These are phyloP conservation scores for Sebastes fasciatus DNA, from an alignment of 2,113 vertebrate species.

Conservation along the genomic window DNA sequence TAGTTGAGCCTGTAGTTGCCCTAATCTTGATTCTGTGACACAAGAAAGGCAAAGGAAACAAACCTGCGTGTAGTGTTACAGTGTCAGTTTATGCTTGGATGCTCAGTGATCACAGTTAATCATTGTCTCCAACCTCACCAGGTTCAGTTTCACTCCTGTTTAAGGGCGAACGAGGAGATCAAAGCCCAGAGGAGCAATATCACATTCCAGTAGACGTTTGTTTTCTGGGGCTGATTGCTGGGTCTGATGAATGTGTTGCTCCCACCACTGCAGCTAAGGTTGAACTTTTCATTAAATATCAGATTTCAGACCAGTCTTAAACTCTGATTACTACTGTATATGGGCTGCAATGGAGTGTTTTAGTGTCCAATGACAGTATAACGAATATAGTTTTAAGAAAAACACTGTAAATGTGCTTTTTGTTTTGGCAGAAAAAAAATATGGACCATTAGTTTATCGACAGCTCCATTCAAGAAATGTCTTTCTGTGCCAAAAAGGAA, in stretches of 20 bases:
- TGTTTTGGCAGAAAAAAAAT: not conserved
- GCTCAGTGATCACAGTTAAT: constrained; percentile 38
- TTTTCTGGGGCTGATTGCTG: constrained; percentile 3
- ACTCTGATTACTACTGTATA: not conserved
- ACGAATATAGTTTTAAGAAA: not conserved
- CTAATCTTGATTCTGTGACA: not conserved
- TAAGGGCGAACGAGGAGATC: not conserved
- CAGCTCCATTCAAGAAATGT: not conserved
- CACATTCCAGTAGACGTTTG: not conserved
- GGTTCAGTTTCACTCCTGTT: constrained; percentile 20
- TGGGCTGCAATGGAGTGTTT: not conserved
- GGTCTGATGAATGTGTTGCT: not conserved
- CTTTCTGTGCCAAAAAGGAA: not conserved
- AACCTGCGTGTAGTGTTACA: constrained; percentile 10
- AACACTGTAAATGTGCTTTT: not conserved
- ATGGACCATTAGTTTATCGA: not conserved
- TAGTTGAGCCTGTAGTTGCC: too few relatives aligned
- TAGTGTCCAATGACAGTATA: not conserved
- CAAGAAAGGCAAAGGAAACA: constrained; percentile 5
- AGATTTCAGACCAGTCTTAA: not conserved
- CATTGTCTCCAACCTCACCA: not conserved
- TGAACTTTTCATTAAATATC: constrained; percentile 1
- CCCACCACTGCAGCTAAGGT: not conserved
- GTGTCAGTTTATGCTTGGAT: not conserved
- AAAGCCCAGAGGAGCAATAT: constrained; percentile 15